Base-by-base conservation (phyloP, 2,113 vertebrate species). In the Lepisosteus osseus region DNA sequence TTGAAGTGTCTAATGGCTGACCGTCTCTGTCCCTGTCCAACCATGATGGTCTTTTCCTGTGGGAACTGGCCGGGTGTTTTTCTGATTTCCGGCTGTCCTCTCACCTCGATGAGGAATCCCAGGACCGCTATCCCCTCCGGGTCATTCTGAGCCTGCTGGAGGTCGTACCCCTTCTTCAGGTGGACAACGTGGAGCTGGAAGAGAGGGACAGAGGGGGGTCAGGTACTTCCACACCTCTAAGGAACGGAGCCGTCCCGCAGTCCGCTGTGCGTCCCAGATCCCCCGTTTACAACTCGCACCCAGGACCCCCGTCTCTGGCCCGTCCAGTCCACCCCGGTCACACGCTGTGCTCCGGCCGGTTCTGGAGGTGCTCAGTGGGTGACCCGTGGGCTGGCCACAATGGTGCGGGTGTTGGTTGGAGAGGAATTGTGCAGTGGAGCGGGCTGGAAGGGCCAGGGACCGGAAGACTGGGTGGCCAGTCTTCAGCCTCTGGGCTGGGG, bases 121-220 rank as follows among this genome's bases (percentile, higher is more conserved):
- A 90, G 78, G 51, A 86, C 90, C 65, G 91, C 87, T 0, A 87
- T 15, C 69, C 83, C 90, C 0, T 47, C 14, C 1, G 83, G 9
- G 73, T 92, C 82, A 0, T 0, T 2, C 2, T 78, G 0, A 2
- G 80, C 84, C 0, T 0, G 1, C 6, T 4, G 29, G 3, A 61
- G 64, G 1, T 85, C 75, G n/a, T 17, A 61, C 57, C 66, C 55
- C 2, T 78, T 47, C 70, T 82, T 88, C 42, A n/a, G 1, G 71
- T 79, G 87, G 1, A 93, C 89, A 8, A 94, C 87, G 77, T 93
- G 92, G 2, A 93, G 4, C 92, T 94, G 72, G 0, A 45, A 61
- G 14, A 11, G 0, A 8, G 43, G 45, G 71, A 42, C 13, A 0
- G 47, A 54, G 43, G 0, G 44, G 17, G 42, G 0, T 43, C 0